Evolutionary conservation across 1,140 invertebrate genomes (phyloP).

Genomic region (Cyclargus thomasi): DNA sequence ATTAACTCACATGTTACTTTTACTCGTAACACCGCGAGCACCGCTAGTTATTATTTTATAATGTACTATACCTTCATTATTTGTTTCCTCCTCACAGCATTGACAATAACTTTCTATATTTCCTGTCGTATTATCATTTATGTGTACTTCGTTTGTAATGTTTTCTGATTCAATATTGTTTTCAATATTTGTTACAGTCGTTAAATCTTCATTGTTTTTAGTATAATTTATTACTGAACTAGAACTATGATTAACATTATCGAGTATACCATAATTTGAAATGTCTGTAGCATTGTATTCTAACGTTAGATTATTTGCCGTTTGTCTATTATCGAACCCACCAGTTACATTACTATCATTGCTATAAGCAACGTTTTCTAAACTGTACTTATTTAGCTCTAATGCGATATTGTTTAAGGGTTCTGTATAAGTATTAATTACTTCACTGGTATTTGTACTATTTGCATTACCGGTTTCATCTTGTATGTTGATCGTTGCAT

Average conservation of each 20-base stretch:
- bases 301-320: too few relatives aligned
- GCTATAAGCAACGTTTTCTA: background rate
- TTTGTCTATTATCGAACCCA: background rate
- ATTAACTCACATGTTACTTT: too few relatives aligned
- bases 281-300: background rate
- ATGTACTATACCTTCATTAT: too few relatives aligned
- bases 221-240: background rate
- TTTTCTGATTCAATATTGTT: too few relatives aligned
- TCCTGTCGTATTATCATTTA: too few relatives aligned
- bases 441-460: background rate
- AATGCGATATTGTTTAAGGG: background rate
- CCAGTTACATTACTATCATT: background rate
- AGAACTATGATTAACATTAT: background rate
- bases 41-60: too few relatives aligned
- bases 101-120: too few relatives aligned
- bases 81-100: too few relatives aligned
- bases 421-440: background rate
- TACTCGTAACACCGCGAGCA: too few relatives aligned
- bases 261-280: background rate
- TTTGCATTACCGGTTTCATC: background rate
- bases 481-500: background rate
- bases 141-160: too few relatives aligned
- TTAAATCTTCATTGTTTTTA: background rate
- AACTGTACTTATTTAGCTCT: background rate
- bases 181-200: too few relatives aligned